Base-by-base conservation (phyloP, 2,888 invertebrate genomes). In the Opisthograptis luteolata region DNA sequence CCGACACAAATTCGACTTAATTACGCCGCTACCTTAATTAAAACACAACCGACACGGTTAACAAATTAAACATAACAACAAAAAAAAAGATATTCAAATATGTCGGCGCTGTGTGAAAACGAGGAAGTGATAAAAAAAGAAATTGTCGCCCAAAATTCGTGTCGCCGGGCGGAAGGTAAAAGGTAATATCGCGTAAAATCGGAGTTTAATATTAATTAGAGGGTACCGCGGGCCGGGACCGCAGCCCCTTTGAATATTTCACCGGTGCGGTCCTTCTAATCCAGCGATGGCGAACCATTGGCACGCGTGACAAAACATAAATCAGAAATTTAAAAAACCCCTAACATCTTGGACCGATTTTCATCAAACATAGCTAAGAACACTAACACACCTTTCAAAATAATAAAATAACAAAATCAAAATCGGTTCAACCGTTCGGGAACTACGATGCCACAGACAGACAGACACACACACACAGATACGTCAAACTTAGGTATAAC, bases 131-230 rank as follows among this genome's bases (percentile, higher is more conserved):
- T 45, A 58, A 55, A 55, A 58, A 57, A 47, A 47, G 45, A 55
- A 60, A 56, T 55, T 57, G 57, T 52, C 54, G 50, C 47, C 36
- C 34, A 47, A 55, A 55, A 52, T 55, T 55, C 54, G 57, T 42
- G 50, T 46, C 37, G 49, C 22, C 57, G 60, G 60, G 46, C 58
- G 54, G 43, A 60, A 35, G 44, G 44, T 44, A 50, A 35, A 40
- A 51, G 54, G 62, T 59, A 53, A 57, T 51, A 55, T 55, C 28
- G 55, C 56, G 62, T 68, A 65, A 62, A 65, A 70, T 69, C 62
- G 52, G 54, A 63, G 62, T 73, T 77, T 66, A 78, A 76, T 76
- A 79, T 79, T 79, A 78, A 80, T 80, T 78, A 73, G 64, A 58
- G 27, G 39, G 50, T 25, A 56, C 58, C 48, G 54, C 55, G 53